Conservation (phyloP, 1,140 invertebrate genomes). For the Halyomorpha halys region DNA sequence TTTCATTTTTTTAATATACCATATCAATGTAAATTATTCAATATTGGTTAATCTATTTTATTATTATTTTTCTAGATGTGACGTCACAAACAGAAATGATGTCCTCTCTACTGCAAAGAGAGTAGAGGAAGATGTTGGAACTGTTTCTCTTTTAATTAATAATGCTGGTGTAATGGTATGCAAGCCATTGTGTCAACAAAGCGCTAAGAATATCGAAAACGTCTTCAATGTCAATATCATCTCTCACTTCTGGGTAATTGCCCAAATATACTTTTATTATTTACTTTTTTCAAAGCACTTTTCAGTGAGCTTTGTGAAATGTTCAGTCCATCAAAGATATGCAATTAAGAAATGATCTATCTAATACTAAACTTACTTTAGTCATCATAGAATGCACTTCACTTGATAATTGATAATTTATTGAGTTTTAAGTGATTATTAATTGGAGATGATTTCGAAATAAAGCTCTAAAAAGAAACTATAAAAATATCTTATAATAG, state of each 20-base stretch:
- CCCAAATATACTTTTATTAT: too few species aligned
- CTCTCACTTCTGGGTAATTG: slow-evolving; percentile 68
- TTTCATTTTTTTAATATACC: background rate
- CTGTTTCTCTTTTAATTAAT: slow-evolving; percentile 64
- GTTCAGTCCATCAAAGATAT: too few species aligned
- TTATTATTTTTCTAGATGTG: slow-evolving; percentile 46
- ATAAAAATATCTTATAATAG: too few species aligned
- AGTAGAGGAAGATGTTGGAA: slow-evolving; percentile 53
- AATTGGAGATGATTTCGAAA: too few species aligned
- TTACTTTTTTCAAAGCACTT: too few species aligned
- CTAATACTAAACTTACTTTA: too few species aligned
- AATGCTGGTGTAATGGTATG: slow-evolving; percentile 84
- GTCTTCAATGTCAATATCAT: slow-evolving; percentile 70
- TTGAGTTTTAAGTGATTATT: too few species aligned
- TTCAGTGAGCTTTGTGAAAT: too few species aligned
- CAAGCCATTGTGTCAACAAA: slow-evolving; percentile 52
- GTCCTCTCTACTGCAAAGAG: slow-evolving; percentile 44
- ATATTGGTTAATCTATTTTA: background rate
- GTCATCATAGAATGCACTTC: too few species aligned
- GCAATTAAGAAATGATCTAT: too few species aligned
- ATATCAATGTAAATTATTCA: background rate
- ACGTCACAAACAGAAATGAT: slow-evolving; percentile 52
- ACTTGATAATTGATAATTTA: too few species aligned
- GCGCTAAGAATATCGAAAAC: slow-evolving; percentile 52
- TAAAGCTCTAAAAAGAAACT: too few species aligned